Evolutionary conservation across 1,140 invertebrate species (phyloP).

Genomic region (Anoplolepis gracilipes): DNA sequence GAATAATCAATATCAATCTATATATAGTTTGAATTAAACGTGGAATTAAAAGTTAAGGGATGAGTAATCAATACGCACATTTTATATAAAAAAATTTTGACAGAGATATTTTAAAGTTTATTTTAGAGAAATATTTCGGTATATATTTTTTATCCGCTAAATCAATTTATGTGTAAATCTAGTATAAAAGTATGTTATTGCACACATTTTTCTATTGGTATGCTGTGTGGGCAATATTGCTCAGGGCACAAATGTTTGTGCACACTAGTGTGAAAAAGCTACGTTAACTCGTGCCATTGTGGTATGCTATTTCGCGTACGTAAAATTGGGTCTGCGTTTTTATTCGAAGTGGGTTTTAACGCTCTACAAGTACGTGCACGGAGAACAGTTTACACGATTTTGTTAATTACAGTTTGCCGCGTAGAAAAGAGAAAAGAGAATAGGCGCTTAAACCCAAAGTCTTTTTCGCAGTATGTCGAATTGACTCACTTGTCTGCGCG

Average conservation of each 20-base stretch:
- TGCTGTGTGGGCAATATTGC: neutral
- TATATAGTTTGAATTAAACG: slow-evolving; percentile 1
- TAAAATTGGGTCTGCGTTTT: slow-evolving; percentile 53
- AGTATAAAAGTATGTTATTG: neutral
- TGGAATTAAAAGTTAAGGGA: neutral
- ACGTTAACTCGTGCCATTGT: slow-evolving; percentile 40
- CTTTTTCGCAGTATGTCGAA: slow-evolving; percentile 18
- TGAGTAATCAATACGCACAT: neutral
- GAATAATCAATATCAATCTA: slow-evolving; percentile 26
- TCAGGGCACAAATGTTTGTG: slow-evolving; percentile 13
- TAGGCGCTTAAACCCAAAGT: slow-evolving; percentile 4
- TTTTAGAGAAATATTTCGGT: neutral
- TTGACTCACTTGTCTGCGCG: slow-evolving; percentile 37
- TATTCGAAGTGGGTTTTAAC: slow-evolving; percentile 51
- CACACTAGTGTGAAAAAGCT: neutral
- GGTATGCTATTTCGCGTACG: slow-evolving; percentile 25
- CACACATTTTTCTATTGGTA: neutral
- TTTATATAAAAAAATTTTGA: neutral
- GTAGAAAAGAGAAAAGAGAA: slow-evolving; percentile 41
- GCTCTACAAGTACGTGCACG: slow-evolving; percentile 29
- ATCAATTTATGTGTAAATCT: neutral
- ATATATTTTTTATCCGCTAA: neutral
- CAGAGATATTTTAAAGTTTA: neutral
- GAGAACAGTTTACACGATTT: slow-evolving; percentile 58
- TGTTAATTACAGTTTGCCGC: slow-evolving; percentile 48